phyloP scores from a whole-genome alignment of 1,140 invertebrate species.

The Ceratitis capitata region DNA sequence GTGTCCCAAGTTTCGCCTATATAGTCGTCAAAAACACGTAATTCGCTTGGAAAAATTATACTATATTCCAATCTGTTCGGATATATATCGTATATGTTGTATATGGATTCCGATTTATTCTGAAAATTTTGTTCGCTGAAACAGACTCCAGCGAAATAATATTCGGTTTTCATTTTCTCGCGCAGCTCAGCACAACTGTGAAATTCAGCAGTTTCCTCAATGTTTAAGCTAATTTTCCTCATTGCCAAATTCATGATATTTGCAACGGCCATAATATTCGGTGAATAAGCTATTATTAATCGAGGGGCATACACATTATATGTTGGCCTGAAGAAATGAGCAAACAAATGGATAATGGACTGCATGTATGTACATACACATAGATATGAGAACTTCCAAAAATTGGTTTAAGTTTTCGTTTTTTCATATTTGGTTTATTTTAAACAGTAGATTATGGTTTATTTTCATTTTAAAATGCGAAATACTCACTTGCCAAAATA shows the following conservation, averaged over 20 bases:
- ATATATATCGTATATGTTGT: background rate
- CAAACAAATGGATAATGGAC: too few relatives aligned
- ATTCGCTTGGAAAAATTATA: background rate
- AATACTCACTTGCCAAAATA: background rate
- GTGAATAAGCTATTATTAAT: background rate
- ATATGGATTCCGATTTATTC: background rate
- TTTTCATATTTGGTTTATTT: background rate
- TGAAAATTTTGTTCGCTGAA: background rate
- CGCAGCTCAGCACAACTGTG: background rate
- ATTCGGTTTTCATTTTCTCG: background rate
- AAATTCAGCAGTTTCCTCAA: too few relatives aligned
- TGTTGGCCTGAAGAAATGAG: background rate
- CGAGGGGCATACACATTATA: background rate
- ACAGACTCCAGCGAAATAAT: background rate
- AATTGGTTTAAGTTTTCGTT: too few relatives aligned
- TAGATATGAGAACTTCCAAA: too few relatives aligned
- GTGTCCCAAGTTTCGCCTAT: slow-evolving; percentile 15
- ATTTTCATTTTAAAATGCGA: background rate
- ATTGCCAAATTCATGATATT: background rate
- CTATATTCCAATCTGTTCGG: background rate
- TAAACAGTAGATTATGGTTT: background rate
- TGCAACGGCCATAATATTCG: background rate
- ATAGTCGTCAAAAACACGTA: background rate
- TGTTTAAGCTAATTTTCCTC: background rate
- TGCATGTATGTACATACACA: too few relatives aligned